Evolutionary conservation across 92 coral and sea anemone species (phyloP), one percentile per base, ranked within the genome.

Genomic region (Nematostella vectensis): DNA sequence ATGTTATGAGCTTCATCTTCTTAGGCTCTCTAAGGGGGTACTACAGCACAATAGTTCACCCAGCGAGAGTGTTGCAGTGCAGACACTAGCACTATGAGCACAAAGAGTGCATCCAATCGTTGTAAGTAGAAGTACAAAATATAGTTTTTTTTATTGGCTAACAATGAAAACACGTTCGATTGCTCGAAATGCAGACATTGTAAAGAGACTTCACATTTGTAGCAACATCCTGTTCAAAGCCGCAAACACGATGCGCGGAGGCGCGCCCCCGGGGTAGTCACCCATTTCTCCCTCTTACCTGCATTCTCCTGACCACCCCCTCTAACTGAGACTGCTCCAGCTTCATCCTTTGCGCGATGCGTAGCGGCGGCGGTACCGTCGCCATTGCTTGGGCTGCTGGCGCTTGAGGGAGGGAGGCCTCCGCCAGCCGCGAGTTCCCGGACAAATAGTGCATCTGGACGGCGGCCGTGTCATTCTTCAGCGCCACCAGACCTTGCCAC

Each of bases 361-460:
- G 78, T 44, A 91, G 62, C 3, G 95, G 93, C 13, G 95, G 88
- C 0, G 95, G 96, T 12, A 85, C 72, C 3, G 78, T 60, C 15
- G 80, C 88, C 4, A 73, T 57, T 37, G 66, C 70, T 8, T 62
- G 67, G 0, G 57, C 57, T 12, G 61, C 61, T 1, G 94, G 83
- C 13, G 85, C 60, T 51, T 81, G 94, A 1, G 97, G 97, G 26
- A 89, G 62, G 22, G 97, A 89, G 42, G 77, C 78, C 55, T 89
- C 97, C 8, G 97, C 97, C 26, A 89, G 65, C 50, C 76, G 82
- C 9, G 87, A 76, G 52, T 86, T 89, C 17, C 97, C 97, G 0
- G 97, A 85, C 38, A 89, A 59, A 50, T 89, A 89, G 60, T 89
- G 97, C 97, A 89, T 89, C 72, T 89, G 97, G 1, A 89, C 94